Conservation (phyloP, 2,113 vertebrate species). For the Oncorhynchus clarkii region DNA sequence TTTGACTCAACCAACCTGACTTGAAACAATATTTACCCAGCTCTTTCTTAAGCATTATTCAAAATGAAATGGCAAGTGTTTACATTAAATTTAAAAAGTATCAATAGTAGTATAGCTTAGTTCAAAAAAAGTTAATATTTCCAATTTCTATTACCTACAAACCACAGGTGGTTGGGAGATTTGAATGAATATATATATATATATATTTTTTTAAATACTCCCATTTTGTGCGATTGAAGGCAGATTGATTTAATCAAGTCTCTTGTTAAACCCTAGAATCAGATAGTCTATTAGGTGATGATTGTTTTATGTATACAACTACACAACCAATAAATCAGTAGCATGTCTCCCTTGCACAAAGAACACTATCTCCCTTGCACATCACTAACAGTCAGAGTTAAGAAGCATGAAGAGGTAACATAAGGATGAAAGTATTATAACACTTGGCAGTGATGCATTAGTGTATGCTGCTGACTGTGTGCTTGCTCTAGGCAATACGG, state of each 20-base stretch:
- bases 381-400: conserved; percentile 21
- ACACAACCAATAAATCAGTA: conserved; percentile 34
- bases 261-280: background rate
- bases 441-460: conserved; percentile 28
- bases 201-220: background rate
- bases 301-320: background rate
- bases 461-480: conserved; percentile 32
- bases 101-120: background rate
- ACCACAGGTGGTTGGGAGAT: too few relatives aligned
- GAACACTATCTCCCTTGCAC: too few relatives aligned
- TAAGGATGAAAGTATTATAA: conserved; percentile 27
- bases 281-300: background rate
- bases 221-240: background rate
- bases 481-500: conserved; percentile 38
- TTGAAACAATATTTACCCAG: background rate
- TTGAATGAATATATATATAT: background rate
- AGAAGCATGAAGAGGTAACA: conserved; percentile 21
- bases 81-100: background rate
- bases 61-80: background rate
- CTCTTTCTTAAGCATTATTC: too few relatives aligned
- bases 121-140: background rate
- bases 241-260: background rate
- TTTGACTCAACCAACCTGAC: background rate
- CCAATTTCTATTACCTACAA: background rate
- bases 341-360: conserved; percentile 21